Evolutionary conservation across 2,888 invertebrate species (phyloP).

Genomic region (Stomorhina lunata): DNA sequence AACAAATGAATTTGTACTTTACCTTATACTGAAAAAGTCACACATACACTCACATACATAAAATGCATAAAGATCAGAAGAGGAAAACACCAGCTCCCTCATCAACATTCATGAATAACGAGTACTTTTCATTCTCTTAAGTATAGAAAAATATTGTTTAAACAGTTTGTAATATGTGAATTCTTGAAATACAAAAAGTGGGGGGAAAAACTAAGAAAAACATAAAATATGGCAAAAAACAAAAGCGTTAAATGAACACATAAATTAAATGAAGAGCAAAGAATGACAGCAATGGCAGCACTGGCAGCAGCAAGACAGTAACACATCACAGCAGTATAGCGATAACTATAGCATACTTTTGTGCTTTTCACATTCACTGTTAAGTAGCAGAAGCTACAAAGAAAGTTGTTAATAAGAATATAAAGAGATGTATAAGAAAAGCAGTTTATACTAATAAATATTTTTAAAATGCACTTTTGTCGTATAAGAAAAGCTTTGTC

Average conservation of each 20-base stretch:
- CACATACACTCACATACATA: not conserved
- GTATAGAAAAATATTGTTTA: not conserved
- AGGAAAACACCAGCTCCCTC: not conserved
- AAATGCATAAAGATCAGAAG: not conserved
- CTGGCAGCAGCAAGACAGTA: not conserved
- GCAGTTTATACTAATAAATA: no score
- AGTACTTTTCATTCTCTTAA: slow-evolving; percentile 2
- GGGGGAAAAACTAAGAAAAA: not conserved
- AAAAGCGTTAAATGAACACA: slow-evolving; percentile 63
- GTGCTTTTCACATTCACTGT: no score
- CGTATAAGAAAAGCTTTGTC: no score
- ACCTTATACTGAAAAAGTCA: no score
- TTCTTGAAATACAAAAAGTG: slow-evolving; percentile 5
- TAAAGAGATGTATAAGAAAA: slow-evolving; percentile 12
- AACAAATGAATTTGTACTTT: slow-evolving; percentile 42
- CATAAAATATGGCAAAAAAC: slow-evolving; percentile 63
- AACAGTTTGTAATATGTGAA: not conserved
- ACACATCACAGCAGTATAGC: not conserved
- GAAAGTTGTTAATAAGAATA: no score
- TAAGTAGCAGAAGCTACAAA: no score
- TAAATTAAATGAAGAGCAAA: slow-evolving; percentile 61
- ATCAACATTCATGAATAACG: slow-evolving; percentile 28
- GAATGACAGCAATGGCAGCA: slow-evolving; percentile 13
- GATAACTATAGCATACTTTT: no score
- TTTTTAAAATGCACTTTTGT: no score